These are phyloP conservation scores for Mellivora capensis DNA, from an alignment of 2,113 vertebrate genomes.

Conservation along the genomic window DNA sequence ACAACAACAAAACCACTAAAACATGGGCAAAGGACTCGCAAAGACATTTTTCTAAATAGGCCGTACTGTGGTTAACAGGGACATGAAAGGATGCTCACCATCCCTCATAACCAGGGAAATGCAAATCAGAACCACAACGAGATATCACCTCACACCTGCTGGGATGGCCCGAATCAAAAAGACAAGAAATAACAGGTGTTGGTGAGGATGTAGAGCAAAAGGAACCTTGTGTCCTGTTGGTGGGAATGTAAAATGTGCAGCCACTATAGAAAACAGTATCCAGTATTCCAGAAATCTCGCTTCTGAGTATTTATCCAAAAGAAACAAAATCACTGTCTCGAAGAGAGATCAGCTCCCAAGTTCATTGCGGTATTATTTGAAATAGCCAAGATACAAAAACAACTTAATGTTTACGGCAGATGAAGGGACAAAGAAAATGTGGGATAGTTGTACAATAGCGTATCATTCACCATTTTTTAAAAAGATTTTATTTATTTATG, in stretches of 20 bases:
- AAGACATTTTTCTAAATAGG: background rate
- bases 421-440: background rate
- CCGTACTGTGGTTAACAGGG: background rate
- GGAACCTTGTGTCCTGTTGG: background rate
- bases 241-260: background rate
- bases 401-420: background rate
- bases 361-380: background rate
- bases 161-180: background rate
- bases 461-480: background rate
- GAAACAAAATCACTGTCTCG: background rate
- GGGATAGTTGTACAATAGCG: background rate
- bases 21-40: background rate
- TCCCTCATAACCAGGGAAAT: background rate
- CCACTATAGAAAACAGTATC: background rate
- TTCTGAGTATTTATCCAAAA: background rate
- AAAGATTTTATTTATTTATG: no score
- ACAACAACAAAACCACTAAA: background rate
- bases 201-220: background rate
- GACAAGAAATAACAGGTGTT: background rate
- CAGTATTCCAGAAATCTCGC: background rate
- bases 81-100: background rate
- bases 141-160: background rate
- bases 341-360: background rate
- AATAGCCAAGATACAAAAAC: background rate
- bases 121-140: background rate